These are phyloP conservation scores for Andrena dorsata DNA, from an alignment of 2,888 invertebrate genomes.

Conservation along the genomic window DNA sequence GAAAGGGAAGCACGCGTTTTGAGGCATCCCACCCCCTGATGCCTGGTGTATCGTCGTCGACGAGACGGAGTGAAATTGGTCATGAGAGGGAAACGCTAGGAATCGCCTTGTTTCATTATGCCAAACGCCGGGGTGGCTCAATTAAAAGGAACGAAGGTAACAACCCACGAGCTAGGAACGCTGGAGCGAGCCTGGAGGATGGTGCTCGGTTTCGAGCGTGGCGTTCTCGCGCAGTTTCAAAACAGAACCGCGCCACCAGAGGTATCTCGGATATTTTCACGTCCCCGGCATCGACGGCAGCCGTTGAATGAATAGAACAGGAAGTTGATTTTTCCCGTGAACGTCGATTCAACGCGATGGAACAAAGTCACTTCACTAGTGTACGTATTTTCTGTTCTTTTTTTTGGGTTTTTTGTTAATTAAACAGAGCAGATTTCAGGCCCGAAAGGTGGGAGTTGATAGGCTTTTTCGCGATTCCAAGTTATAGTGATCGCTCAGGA, in stretches of 20 bases:
- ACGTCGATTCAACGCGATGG: constrained; percentile 10
- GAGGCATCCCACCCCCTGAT: background rate
- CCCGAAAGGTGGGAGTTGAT: background rate
- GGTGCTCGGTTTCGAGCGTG: background rate
- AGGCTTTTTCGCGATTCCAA: background rate
- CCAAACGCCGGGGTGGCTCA: background rate
- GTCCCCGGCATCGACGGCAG: constrained; percentile 9
- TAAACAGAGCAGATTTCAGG: background rate
- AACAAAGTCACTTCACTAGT: constrained; percentile 9
- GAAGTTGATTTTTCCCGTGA: constrained; percentile 25
- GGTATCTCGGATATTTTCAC: constrained; percentile 24
- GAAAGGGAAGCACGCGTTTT: background rate
- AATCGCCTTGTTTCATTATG: constrained; percentile 1
- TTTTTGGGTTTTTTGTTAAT: background rate
- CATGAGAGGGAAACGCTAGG: background rate
- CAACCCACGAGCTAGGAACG: background rate
- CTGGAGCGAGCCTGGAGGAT: background rate
- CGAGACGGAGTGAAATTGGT: background rate
- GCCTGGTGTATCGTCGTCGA: background rate
- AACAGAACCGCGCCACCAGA: background rate
- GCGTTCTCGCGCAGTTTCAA: constrained; percentile 10
- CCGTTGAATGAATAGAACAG: constrained; percentile 7
- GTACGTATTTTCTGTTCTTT: background rate
- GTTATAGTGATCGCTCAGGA: background rate
- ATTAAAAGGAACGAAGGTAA: constrained; percentile 2